phyloP scores from a whole-genome alignment of 2,113 vertebrate species.

The Phainopepla nitens region DNA sequence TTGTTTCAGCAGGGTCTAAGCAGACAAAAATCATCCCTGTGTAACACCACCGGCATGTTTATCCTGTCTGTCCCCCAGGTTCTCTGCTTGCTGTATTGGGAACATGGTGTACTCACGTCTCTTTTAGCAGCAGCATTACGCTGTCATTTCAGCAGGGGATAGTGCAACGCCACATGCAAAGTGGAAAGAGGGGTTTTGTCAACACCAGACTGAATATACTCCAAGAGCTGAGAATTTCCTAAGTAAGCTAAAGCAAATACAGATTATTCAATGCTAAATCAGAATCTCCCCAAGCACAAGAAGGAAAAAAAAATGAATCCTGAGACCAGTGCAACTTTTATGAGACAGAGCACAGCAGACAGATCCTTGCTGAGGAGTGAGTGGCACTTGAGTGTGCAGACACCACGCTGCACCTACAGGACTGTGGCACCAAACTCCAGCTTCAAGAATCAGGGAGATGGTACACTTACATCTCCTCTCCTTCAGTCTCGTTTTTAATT shows the following conservation, averaged over 20 bases:
- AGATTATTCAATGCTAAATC: not conserved
- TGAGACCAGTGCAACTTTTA: not conserved
- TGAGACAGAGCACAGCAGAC: not conserved
- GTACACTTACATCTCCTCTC: not conserved
- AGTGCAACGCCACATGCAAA: not conserved
- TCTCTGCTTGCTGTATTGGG: not conserved
- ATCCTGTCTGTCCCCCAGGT: not conserved
- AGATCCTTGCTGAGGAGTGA: not conserved
- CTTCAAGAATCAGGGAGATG: not conserved
- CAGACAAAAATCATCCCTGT: not conserved
- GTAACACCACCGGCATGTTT: not conserved
- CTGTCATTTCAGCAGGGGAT: not conserved
- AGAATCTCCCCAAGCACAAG: not conserved
- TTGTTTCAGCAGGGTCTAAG: not conserved
- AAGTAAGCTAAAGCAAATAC: not conserved
- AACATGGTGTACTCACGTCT: rapidly evolving
- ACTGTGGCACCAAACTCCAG: not conserved
- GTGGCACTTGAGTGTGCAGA: not conserved
- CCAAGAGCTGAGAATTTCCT: not conserved
- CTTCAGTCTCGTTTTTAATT: not conserved
- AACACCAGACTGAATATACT: not conserved
- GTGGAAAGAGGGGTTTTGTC: not conserved
- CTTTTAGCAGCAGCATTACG: not conserved
- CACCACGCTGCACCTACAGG: not conserved
- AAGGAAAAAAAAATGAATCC: not conserved